Conservation (phyloP, 2,113 vertebrate genomes). For the Chlorodrepanis virens region DNA sequence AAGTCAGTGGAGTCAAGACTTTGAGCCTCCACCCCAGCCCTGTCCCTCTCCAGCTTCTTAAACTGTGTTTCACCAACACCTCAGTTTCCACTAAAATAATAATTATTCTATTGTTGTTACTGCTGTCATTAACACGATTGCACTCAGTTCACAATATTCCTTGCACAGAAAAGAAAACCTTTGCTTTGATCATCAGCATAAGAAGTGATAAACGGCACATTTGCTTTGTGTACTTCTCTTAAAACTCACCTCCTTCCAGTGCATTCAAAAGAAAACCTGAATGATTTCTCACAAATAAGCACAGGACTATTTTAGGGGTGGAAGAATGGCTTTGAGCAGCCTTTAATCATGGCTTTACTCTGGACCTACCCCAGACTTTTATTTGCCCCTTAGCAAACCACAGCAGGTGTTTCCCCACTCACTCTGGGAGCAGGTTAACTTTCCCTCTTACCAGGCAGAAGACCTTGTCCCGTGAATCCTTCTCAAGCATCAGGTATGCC, state of each 20-base stretch:
- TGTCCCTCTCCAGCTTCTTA: background rate
- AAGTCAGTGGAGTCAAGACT: background rate
- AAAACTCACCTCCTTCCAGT: background rate
- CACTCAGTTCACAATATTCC: background rate
- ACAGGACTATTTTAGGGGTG: background rate
- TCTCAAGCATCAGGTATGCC: accelerated
- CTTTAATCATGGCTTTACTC: background rate
- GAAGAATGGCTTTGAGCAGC: background rate
- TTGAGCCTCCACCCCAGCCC: background rate
- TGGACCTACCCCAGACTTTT: background rate
- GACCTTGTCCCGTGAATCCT: background rate
- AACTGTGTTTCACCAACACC: background rate
- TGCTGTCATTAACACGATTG: background rate
- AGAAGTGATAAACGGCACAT: background rate
- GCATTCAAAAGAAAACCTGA: background rate
- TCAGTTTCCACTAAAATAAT: background rate
- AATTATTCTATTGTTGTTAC: background rate
- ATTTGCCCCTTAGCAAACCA: background rate
- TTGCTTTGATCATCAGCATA: background rate
- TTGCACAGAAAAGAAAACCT: background rate
- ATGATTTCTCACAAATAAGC: background rate
- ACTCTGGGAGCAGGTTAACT: background rate
- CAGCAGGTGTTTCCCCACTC: accelerated
- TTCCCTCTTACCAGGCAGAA: background rate
- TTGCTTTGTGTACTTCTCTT: background rate